phyloP scores from a whole-genome alignment of 1,140 invertebrate species.

The Marisa cornuarietis region DNA sequence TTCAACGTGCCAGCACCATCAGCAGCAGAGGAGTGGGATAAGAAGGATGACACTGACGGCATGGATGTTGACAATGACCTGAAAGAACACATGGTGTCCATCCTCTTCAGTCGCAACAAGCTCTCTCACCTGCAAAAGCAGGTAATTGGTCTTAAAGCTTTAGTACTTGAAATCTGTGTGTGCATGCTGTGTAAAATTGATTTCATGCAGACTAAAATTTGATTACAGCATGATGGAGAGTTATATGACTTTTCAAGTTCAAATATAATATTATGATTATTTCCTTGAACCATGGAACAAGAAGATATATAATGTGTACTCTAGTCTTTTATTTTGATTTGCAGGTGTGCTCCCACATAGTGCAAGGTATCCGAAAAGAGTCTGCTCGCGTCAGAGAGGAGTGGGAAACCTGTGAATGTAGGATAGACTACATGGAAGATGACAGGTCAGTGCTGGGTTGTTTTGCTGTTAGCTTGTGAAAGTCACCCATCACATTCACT shows the following conservation, averaged over 20 bases:
- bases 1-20: constrained; percentile 6
- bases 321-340: constrained; percentile 19
- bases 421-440: constrained; percentile 21
- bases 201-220: too few relatives aligned
- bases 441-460: not conserved
- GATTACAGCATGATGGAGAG: too few relatives aligned
- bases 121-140: constrained; percentile 94
- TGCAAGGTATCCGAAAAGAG: constrained; percentile 91
- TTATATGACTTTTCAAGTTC: too few relatives aligned
- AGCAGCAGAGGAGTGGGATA: constrained; percentile 50
- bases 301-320: too few relatives aligned
- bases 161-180: too few relatives aligned
- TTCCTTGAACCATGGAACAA: too few relatives aligned
- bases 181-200: too few relatives aligned
- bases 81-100: constrained; percentile 95
- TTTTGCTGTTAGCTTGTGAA: too few relatives aligned
- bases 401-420: constrained; percentile 76
- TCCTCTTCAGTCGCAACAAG: constrained; percentile 93
- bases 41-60: constrained; percentile 62
- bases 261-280: too few relatives aligned
- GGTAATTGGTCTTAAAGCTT: constrained; percentile 67
- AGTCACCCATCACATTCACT: too few relatives aligned
- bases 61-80: constrained; percentile 79
- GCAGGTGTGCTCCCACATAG: constrained; percentile 90
- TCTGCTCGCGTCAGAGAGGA: constrained; percentile 84